Percentiles rank a stretch among this genome's conserved stretches.
phyloP scores from a whole-genome alignment of 2,113 vertebrate genomes.

The Uria lomvia region DNA sequence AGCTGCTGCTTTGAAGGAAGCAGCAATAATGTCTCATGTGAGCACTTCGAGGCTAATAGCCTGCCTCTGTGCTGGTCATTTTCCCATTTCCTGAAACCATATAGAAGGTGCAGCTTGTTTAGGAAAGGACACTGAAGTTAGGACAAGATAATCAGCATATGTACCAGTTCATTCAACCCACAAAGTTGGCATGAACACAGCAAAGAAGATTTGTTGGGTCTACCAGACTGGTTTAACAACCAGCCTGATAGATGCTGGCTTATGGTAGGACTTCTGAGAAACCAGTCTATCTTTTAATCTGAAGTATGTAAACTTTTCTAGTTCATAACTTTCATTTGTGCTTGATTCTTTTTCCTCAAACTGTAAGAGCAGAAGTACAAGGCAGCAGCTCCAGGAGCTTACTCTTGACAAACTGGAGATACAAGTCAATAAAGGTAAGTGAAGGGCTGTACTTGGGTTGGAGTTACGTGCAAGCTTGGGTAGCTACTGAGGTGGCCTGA shows the following conservation, averaged over 20 bases:
- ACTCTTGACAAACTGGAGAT: not conserved
- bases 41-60: not conserved
- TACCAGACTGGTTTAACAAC: not conserved
- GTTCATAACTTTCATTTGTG: not conserved
- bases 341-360: not conserved
- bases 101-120: not conserved
- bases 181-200: not conserved
- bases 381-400: not conserved
- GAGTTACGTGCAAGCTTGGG: not conserved
- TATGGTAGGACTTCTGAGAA: not conserved
- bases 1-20: not conserved
- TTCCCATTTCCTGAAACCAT: not conserved
- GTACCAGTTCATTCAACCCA: not conserved
- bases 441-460: not conserved
- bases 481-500: not conserved
- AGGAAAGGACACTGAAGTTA: not conserved
- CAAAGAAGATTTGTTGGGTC: not conserved
- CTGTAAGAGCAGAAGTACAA: not conserved
- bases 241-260: not conserved
- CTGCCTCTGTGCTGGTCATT: not conserved
- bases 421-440: not conserved
- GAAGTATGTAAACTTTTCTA: not conserved
- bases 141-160: not conserved
- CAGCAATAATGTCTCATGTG: not conserved
- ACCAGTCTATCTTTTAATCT: not conserved